Conservation (phyloP, 2,113 vertebrate genomes). For the Gallinago paraguaiae region DNA sequence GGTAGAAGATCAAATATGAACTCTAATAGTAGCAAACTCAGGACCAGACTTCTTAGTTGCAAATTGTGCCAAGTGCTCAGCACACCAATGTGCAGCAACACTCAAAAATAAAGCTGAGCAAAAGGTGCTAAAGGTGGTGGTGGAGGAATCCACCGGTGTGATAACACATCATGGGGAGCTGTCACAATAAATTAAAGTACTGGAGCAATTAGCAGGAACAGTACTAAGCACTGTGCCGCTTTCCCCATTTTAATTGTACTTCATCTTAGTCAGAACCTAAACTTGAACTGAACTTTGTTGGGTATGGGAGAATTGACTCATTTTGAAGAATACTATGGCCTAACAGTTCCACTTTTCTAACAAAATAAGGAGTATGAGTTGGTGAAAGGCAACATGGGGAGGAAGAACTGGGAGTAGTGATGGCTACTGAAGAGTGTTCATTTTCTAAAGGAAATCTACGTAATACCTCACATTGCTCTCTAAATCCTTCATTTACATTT, state of each 20-base stretch:
- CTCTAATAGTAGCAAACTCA: constrained; percentile 2
- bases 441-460: background rate
- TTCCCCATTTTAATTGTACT: constrained; percentile 46
- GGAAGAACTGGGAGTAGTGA: background rate
- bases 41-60: constrained; percentile 13
- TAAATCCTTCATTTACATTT: background rate
- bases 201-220: constrained; percentile 58
- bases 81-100: background rate
- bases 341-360: constrained; percentile 39
- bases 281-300: constrained; percentile 36
- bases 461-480: background rate
- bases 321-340: constrained; percentile 39
- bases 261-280: constrained; percentile 58
- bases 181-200: constrained; percentile 65
- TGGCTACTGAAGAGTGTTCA: background rate
- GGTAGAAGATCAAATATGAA: constrained; percentile 21
- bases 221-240: constrained; percentile 41
- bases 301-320: constrained; percentile 43
- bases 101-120: constrained; percentile 32
- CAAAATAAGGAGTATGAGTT: constrained; percentile 36
- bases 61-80: constrained; percentile 10
- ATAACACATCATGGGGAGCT: constrained; percentile 59
- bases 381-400: background rate
- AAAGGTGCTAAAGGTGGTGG: constrained; percentile 33
- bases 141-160: constrained; percentile 13